Evolutionary conservation across 2,888 invertebrate species (phyloP), one percentile per base, ranked within the genome.

Genomic region (Zonitis immaculata): DNA sequence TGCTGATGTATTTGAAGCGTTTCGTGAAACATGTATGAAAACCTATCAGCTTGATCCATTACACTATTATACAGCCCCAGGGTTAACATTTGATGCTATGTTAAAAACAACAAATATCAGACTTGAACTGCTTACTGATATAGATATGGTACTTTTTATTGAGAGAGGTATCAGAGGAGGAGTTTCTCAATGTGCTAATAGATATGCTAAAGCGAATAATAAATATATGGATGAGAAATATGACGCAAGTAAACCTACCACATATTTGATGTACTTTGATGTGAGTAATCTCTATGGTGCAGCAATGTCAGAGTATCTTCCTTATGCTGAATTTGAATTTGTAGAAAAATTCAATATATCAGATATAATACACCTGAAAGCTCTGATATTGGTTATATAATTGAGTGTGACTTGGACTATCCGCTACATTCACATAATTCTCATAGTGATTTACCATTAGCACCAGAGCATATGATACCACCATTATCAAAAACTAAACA

Each of bases 1-100:
- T 3, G 51, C 64, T 25, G 68, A 70, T 57, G 50, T 66, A 26
- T 70, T 70, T 58, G 64, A 70, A 60, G 65, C 67, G 51, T 70
- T 69, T 51, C 42, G 66, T 44, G 35, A 54, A 12, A 42, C 61
- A 9, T 66, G 65, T 49, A 42, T 56, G 14, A 25, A 44, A 6
- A 62, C 56, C 8, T 66, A 68, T 49, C 45, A 58, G 12, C 56
- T 70, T 25, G 69, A 70, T 54, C 65, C 68, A 1, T 53, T 57
- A 26, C 65, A 66, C 27, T 71, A 68, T 57, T 69, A 60, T 43
- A 69, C 68, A 35, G 44, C 61, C 3, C 70, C 67, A 1, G 65
- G 66, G 1, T 47, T 70, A 25, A 56, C 67, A 5, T 71, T 63
- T 57, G 68, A 69, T 55, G 66, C 68, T 0, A 66, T 67, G 65